Evolutionary conservation across 2,797 vertebrate genomes (phyloP), one percentile per base, ranked within the genome.

Genomic region (Apogon hyalosoma): DNA sequence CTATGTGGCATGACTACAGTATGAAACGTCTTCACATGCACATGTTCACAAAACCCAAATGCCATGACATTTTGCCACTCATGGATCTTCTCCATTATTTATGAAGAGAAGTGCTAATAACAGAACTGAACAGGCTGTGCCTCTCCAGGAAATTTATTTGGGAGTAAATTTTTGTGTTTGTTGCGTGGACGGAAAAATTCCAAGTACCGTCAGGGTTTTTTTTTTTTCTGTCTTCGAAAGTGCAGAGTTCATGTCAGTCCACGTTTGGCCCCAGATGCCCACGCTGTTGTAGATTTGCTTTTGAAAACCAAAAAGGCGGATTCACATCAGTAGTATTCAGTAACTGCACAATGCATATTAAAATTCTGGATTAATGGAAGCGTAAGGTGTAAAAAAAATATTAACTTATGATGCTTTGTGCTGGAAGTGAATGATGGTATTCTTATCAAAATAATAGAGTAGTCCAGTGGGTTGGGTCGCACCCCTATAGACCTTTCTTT

Each of bases 41-140:
- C 40, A 53, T 45, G 61, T 6, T 60, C 48, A 64, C 49, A 45
- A 31, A 52, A 63, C 49, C 57, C 63, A 90, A 94, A 93, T 91
- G 88, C 78, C 85, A 79, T 93, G 92, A 92, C 92, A 93, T 94
- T 93, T 93, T 73, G 79, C 73, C 65, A 70, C 85, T 81, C 77
- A 59, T 77, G 71, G 70, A 76, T 69, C 63, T 52, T 24, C 45
- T 93, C 77, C 81, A 93, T 93, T 86, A 94, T 94, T 93, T 84
- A 94, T 92, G 70, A 75, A 36, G 18, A 48, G 74, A 51, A 58
- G 7, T 21, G 72, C 53, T 63, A 60, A 80, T 55, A 76, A 39
- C 73, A 63, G 21, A 65, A 38, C 66, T 16, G 68, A 75, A 72
- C 55, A 82, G 72, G 83, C 63, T 73, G 59, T 71, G 69, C 79